Evolutionary conservation across 2,888 invertebrate genomes (phyloP).

Genomic region (Allacma fusca): DNA sequence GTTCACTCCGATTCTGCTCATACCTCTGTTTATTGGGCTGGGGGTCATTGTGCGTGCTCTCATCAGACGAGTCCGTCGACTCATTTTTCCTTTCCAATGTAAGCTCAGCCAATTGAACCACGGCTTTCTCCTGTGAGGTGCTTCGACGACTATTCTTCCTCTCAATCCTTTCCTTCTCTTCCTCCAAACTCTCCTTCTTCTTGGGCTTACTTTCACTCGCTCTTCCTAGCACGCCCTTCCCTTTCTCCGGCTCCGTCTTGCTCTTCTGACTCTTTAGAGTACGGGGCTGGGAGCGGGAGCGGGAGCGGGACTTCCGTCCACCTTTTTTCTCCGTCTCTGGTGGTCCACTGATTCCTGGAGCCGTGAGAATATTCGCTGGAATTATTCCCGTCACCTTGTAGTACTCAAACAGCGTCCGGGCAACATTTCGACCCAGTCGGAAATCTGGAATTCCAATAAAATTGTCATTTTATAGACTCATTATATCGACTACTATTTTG

Average conservation of each 20-base stretch:
- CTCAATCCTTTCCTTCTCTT: constrained; percentile 18
- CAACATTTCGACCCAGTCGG: constrained; percentile 79
- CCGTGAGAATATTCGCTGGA: constrained; percentile 66
- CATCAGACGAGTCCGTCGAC: constrained; percentile 37
- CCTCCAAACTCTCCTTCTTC: background rate
- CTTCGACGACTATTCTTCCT: constrained; percentile 7
- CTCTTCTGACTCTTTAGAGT: constrained; percentile 44
- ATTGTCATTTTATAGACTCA: too few species aligned
- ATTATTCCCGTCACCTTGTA: constrained; percentile 78
- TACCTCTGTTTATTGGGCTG: constrained; percentile 19
- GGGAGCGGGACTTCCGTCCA: constrained; percentile 64
- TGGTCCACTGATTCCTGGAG: constrained; percentile 65
- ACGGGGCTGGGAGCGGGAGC: constrained; percentile 62
- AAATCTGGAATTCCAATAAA: constrained; percentile 71
- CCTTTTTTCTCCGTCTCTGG: constrained; percentile 65
- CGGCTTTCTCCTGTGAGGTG: constrained; percentile 51
- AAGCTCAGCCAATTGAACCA: constrained; percentile 54
- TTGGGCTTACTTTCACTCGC: background rate
- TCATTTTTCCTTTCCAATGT: constrained; percentile 50
- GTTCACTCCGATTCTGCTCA: constrained; percentile 33
- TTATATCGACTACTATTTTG: too few species aligned
- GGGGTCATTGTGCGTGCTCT: constrained; percentile 40
- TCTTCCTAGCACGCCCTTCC: background rate
- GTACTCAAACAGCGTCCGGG: constrained; percentile 80
- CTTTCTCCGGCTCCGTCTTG: constrained; percentile 28